These are phyloP conservation scores for Meandrusa payeni DNA, from an alignment of 2,888 invertebrate species.

Conservation along the genomic window DNA sequence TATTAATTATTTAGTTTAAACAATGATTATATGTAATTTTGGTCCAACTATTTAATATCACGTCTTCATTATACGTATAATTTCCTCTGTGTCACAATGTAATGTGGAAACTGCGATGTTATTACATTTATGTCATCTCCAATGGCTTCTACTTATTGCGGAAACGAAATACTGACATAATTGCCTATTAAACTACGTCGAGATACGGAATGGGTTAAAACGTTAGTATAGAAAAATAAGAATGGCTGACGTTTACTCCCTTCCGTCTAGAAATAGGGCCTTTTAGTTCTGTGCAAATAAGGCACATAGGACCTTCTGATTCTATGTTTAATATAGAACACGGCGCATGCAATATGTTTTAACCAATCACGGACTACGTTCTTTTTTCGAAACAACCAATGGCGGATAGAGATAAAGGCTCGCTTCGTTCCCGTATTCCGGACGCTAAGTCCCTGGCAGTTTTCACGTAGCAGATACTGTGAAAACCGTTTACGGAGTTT, in stretches of 20 bases:
- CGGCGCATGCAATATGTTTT: conserved; percentile 78
- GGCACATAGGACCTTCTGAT: conserved; percentile 56
- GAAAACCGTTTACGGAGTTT: conserved; percentile 61
- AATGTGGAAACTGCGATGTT: conserved; percentile 21
- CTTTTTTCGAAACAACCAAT: conserved; percentile 77
- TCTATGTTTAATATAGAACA: conserved; percentile 60
- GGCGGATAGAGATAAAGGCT: conserved; percentile 70
- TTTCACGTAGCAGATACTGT: conserved; percentile 39
- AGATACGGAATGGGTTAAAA: conserved; percentile 4
- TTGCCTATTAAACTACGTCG: conserved; percentile 19
- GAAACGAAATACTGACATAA: conserved; percentile 30
- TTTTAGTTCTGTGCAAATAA: conserved; percentile 16
- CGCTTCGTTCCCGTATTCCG: conserved; percentile 53
- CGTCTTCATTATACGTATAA: conserved; percentile 17
- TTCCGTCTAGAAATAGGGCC: background rate
- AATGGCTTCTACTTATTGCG: conserved; percentile 26
- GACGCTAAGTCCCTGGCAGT: conserved; percentile 51
- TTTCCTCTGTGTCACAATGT: conserved; percentile 17
- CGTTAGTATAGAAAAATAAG: background rate
- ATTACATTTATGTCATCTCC: conserved; percentile 26
- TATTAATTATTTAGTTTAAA: too few species aligned
- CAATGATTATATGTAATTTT: too few species aligned
- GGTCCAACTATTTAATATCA: background rate
- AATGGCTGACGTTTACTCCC: background rate
- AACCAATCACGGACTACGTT: conserved; percentile 74